Base-by-base conservation (phyloP, 2,797 vertebrate genomes). In the Ptychobarbus kaznakovi region DNA sequence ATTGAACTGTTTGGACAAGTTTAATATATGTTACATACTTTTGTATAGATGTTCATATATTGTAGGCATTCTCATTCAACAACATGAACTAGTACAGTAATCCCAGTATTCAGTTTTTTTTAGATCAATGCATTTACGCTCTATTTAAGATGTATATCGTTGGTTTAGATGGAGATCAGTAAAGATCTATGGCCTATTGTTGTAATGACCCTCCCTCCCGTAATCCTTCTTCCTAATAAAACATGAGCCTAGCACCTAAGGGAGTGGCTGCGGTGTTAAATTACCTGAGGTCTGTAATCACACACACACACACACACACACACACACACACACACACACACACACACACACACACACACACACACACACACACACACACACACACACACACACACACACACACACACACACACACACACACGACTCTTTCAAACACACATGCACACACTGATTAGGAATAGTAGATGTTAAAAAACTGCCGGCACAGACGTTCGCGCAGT, bases 221-320 rank as follows among this genome's bases (percentile, higher is more conserved):
- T 82, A 85, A 88, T 82, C 87, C 66, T 72, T 81, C 76, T 87
- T 89, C 87, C 87, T 88, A 85, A 91, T 92, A 92, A 79, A 93
- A 94, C 92, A 93, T 90, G 91, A 42, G n/a, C 25, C 77, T 89
- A 89, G 94, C 92, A 93, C 89, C 89, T 87, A 88, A 82, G 91
- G 90, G 91, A 92, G 92, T 86, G 91, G 90, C 80, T 91, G 89
- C 86, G 90, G 93, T 92, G 87, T 94, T 92, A 90, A 91, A 93
- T 95, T 92, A 92, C 94, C 88, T 89, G 86, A 82, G 87, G 92
- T 90, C 93, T 94, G 88, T 94, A 94, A 94, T 95, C 91, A 90
- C 91, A 93, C 91, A 90, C 90, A 74, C 84, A 87, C 77, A 87
- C 81, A 80, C 35, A 38, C 35, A 38, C 91, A 90, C 91, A 93